phyloP scores from a whole-genome alignment of 2,888 invertebrate species.

The Cetonia aurata region DNA sequence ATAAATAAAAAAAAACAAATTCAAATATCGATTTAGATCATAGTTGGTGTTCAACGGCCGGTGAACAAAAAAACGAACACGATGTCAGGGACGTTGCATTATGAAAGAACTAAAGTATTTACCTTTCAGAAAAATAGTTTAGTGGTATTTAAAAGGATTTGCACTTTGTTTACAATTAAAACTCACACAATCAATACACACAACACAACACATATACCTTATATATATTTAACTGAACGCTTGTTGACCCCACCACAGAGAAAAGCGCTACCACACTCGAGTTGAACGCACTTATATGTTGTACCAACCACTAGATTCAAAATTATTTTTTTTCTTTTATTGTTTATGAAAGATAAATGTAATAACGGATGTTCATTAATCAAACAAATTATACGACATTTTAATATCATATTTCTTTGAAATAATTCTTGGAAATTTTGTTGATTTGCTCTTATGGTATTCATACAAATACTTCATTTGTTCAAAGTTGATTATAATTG shows the following conservation, averaged over 20 bases:
- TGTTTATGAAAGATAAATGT: constrained; percentile 13
- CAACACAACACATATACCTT: constrained; percentile 36
- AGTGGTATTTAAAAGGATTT: constrained; percentile 28
- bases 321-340: constrained; percentile 14
- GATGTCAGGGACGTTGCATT: neutral
- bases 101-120: constrained; percentile 16
- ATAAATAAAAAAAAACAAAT: constrained; percentile 16
- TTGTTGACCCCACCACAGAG: constrained; percentile 34
- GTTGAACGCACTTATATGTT: constrained; percentile 30
- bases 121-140: constrained; percentile 20
- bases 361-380: constrained; percentile 1
- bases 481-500: too few species aligned
- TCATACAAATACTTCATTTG: too few species aligned
- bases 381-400: too few species aligned
- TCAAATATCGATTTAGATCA: constrained; percentile 25
- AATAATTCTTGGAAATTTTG: too few species aligned
- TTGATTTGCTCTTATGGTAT: too few species aligned
- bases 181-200: constrained; percentile 37
- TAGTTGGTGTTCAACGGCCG: constrained; percentile 14
- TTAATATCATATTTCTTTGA: too few species aligned
- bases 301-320: constrained; percentile 16
- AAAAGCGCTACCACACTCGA: constrained; percentile 38
- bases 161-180: constrained; percentile 42
- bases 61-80: constrained; percentile 17
- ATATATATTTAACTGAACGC: constrained; percentile 21